Conservation (phyloP, 2,113 vertebrate genomes). For the Corynorhinus townsendii region DNA sequence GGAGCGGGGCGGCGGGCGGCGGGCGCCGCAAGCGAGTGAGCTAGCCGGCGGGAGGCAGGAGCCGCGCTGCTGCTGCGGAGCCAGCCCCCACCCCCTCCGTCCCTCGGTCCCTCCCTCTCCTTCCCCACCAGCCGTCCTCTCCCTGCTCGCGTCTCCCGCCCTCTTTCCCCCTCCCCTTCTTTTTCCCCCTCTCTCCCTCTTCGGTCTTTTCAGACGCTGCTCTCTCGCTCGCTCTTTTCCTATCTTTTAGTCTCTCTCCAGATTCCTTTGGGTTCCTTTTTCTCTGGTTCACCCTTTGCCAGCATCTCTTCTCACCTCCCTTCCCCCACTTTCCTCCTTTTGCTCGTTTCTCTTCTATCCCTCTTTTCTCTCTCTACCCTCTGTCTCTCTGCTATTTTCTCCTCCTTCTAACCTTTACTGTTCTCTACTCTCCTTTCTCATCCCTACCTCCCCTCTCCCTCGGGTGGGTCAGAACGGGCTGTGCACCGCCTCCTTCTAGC, state of each 20-base stretch:
- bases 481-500: neutral
- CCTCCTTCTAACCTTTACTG: neutral
- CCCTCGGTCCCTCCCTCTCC: constrained; percentile 21
- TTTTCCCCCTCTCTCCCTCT: neutral
- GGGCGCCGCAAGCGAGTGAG: neutral
- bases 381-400: neutral
- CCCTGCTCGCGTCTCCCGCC: neutral
- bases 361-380: neutral
- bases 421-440: neutral
- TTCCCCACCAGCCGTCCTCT: neutral
- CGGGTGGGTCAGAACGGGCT: neutral
- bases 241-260: neutral
- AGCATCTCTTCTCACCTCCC: neutral
- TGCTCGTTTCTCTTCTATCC: neutral
- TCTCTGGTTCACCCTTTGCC: neutral
- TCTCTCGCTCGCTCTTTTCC: neutral
- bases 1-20: neutral
- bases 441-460: neutral
- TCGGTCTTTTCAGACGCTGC: neutral
- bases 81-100: constrained; percentile 39
- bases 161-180: neutral
- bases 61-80: constrained; percentile 19
- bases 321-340: neutral
- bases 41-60: constrained; percentile 8
- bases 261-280: neutral